Percentiles rank a stretch among this genome's conserved stretches.
Conservation (phyloP, 2,113 vertebrate species). For the Myotis davidii region DNA sequence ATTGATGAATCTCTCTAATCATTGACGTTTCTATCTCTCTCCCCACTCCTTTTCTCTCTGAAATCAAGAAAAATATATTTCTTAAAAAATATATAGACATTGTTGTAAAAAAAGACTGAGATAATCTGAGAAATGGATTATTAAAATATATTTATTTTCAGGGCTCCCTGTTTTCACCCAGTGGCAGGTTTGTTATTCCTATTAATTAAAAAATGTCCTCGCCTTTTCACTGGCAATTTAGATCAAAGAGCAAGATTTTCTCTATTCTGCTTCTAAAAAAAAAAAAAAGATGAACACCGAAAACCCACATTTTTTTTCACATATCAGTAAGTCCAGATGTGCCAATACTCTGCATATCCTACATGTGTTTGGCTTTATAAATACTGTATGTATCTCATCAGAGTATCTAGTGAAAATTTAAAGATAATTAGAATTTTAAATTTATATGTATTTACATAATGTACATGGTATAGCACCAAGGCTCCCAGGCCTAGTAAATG, state of each 20-base stretch:
- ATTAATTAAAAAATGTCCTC: background rate
- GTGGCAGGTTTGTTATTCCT: background rate
- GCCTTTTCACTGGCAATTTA: background rate
- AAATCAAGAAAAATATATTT: too few species aligned
- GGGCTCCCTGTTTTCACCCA: background rate
- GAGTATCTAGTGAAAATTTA: background rate
- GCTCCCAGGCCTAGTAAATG: background rate
- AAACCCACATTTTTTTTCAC: background rate
- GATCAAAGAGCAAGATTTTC: background rate
- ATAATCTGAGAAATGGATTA: background rate
- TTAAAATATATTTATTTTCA: background rate
- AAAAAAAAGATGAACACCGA: background rate
- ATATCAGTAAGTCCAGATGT: background rate
- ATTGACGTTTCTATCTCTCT: too few species aligned
- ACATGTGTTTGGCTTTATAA: background rate
- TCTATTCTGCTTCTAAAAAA: background rate
- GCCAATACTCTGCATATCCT: background rate
- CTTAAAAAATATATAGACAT: background rate
- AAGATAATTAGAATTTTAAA: background rate
- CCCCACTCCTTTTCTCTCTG: too few species aligned
- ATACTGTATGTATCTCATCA: background rate
- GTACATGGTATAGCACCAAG: background rate
- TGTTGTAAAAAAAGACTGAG: background rate
- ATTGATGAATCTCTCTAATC: too few species aligned
- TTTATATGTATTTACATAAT: background rate